Evolutionary conservation across 1,140 invertebrate genomes (phyloP), one percentile per base, ranked within the genome.

Genomic region (Drosophila ogumai): DNA sequence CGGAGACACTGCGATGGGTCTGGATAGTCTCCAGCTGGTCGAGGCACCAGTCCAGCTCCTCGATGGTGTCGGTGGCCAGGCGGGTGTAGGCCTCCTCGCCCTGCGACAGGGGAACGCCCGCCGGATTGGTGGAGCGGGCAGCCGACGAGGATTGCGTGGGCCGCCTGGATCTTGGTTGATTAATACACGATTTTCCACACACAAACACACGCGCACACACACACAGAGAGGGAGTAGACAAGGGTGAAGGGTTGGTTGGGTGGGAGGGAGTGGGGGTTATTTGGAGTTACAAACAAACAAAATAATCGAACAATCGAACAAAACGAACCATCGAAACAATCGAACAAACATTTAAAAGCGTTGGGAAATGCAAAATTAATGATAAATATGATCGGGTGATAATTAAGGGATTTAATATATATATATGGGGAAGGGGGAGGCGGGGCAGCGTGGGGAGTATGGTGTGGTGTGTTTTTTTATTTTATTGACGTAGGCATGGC

Each of bases 1-100:
- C 99, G 68, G 98, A 99, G 72, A 99, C 99, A 86, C 98, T 99
- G 92, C 98, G 95, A 94, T 99, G 98, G 49, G 99, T 99, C 95
- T 99, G 99, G 93, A 99, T 99, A 60, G 98, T 99, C 94, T 99
- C 99, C 93, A 99, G 94, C 94, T 99, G 99, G 94, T 99, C 98
- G 93, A 99, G 94, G 93, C 99, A 99, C 99, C 99, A 99, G 94
- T 99, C 99, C 92, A 99, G 94, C 94, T 99, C 99, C 93, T 99
- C 98, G 94, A 99, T 96, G 19, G 98, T 99, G 93, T 99, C 98
- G 91, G 98, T 94, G 47, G 98, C 98, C 87, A 99, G 93, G 93
- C 98, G 98, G 93, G 96, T 96, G 93, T 98, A 98, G 75, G 95
- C 94, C 92, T 99, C 98, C 94, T 99, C 98, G 97, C 93, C 66